phyloP scores from a whole-genome alignment of 1,140 invertebrate genomes.

The Drosophila seguyi region DNA sequence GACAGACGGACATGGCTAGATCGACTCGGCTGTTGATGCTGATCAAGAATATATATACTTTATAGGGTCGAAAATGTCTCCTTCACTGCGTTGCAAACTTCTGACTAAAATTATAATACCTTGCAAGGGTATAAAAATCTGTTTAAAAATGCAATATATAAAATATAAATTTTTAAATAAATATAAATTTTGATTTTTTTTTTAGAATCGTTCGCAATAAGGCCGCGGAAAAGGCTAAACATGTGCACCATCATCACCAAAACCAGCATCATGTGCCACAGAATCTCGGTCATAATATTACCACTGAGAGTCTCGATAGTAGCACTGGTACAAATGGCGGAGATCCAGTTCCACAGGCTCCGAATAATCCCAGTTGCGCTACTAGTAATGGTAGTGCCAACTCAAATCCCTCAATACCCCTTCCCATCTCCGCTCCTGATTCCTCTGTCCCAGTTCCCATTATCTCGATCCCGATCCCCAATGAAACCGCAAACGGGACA shows the following conservation, averaged over 20 bases:
- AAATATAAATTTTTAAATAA: too few relatives aligned
- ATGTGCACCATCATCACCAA: slow-evolving; percentile 91
- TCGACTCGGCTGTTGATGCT: too few relatives aligned
- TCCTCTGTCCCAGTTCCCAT: slow-evolving; percentile 37
- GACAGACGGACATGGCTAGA: too few relatives aligned
- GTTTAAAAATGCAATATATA: background rate
- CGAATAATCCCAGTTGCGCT: slow-evolving; percentile 4
- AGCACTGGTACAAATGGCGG: slow-evolving; percentile 62
- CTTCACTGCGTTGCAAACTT: too few relatives aligned
- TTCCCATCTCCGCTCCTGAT: slow-evolving; percentile 80
- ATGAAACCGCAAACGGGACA: slow-evolving; percentile 52
- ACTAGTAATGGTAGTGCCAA: slow-evolving; percentile 39
- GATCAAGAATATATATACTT: too few relatives aligned
- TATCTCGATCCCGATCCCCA: slow-evolving; percentile 84
- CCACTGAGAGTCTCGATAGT: slow-evolving; percentile 83
- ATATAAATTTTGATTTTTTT: too few relatives aligned
- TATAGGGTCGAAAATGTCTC: too few relatives aligned
- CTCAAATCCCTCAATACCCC: slow-evolving; percentile 86
- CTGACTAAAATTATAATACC: too few relatives aligned
- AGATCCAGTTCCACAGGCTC: slow-evolving; percentile 23
- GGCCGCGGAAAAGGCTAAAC: slow-evolving; percentile 97
- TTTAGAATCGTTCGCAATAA: slow-evolving; percentile 97
- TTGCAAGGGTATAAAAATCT: too few relatives aligned
- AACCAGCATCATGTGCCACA: slow-evolving; percentile 79
- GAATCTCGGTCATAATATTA: slow-evolving; percentile 77